Conservation (phyloP, 2,888 invertebrate species). For the Thelaira solivaga region DNA sequence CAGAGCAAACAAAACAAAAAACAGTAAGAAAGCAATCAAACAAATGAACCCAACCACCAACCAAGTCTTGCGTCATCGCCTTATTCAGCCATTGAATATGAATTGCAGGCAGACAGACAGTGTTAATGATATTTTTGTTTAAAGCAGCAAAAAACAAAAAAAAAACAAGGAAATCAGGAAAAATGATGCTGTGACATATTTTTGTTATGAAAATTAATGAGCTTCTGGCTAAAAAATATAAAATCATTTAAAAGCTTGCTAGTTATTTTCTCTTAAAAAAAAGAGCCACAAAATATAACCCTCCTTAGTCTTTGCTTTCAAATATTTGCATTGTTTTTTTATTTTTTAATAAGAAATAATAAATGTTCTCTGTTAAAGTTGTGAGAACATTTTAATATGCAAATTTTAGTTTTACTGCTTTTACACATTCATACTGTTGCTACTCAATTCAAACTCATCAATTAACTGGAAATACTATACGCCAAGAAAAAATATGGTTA, state of each 20-base stretch:
- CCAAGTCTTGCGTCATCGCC: slow-evolving; percentile 57
- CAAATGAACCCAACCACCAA: slow-evolving; percentile 50
- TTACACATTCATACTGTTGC: background rate
- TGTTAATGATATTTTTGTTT: slow-evolving; percentile 55
- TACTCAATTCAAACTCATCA: background rate
- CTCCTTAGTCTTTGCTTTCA: slow-evolving; percentile 17
- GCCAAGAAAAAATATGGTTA: too few species aligned
- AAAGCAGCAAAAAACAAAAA: background rate
- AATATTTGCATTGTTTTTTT: background rate
- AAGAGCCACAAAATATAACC: slow-evolving; percentile 9
- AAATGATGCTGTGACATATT: slow-evolving; percentile 61
- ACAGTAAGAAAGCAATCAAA: slow-evolving; percentile 46
- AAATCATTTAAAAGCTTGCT: slow-evolving; percentile 19
- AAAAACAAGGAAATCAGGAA: slow-evolving; percentile 27
- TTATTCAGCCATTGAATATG: slow-evolving; percentile 1
- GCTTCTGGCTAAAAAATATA: slow-evolving; percentile 26
- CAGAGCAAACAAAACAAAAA: background rate
- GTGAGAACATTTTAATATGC: slow-evolving; percentile 18
- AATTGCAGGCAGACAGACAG: slow-evolving; percentile 8
- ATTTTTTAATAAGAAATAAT: slow-evolving; percentile 29
- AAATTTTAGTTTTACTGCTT: slow-evolving; percentile 21
- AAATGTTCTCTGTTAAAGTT: slow-evolving; percentile 41
- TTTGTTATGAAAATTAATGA: slow-evolving; percentile 62
- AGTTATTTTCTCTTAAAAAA: slow-evolving; percentile 15
- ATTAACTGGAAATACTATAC: too few species aligned